A percentile compares a stretch with the other conserved stretches of the same genome.
These are phyloP conservation scores for Phaenicophaeus curvirostris DNA, from an alignment of 2,797 vertebrate species.

Conservation along the genomic window DNA sequence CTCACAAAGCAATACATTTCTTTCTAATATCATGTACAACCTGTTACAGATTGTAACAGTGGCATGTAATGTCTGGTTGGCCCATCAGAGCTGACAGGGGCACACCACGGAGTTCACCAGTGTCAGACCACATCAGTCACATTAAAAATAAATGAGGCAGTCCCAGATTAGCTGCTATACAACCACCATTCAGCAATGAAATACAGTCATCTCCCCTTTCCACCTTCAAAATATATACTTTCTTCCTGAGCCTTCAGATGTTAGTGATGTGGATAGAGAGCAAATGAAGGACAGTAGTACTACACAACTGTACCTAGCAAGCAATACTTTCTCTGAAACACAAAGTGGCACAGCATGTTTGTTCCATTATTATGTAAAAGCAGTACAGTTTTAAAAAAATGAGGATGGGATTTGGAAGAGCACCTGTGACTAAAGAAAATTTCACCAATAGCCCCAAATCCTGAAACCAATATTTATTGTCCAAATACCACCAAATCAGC, in stretches of 20 bases:
- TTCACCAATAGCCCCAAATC: neutral
- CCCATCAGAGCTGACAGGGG: neutral
- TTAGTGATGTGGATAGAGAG: neutral
- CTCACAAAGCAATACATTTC: neutral
- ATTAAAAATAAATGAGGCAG: neutral
- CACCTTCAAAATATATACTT: neutral
- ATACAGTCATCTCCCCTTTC: neutral
- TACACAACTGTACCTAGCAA: neutral
- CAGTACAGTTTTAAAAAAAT: neutral
- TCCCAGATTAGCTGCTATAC: neutral
- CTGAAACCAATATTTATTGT: neutral
- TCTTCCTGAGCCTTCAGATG: neutral
- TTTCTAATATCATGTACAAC: neutral
- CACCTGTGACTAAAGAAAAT: neutral
- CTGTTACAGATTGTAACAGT: accelerated
- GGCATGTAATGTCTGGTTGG: neutral
- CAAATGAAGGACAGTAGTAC: neutral
- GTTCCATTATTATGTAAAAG: neutral
- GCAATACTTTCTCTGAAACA: neutral
- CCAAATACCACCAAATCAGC: neutral
- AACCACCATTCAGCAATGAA: neutral
- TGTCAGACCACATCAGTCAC: neutral
- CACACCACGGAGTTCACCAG: accelerated
- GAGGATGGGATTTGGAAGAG: neutral
- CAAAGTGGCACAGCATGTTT: neutral